Evolutionary conservation across 2,113 vertebrate species (phyloP), one percentile per base, ranked within the genome.

Genomic region (Stigmatopora argus): DNA sequence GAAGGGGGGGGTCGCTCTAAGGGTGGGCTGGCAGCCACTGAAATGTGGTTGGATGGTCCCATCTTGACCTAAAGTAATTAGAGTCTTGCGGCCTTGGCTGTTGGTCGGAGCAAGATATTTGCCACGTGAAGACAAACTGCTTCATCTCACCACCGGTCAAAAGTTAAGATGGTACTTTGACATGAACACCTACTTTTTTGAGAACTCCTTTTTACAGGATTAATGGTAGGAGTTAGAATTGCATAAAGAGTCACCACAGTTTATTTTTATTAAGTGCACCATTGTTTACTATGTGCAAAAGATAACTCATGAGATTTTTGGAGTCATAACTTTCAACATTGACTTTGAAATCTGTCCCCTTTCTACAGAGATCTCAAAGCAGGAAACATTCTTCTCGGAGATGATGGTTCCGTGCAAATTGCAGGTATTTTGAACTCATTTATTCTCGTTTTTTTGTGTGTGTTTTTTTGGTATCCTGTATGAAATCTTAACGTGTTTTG

Each of bases 371-470:
- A 97, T 85, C 92, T 97, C 64, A 97, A 97, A 85, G 95, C 95
- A 79, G 95, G 95, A 85, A 97, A 97, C 83, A 97, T 97, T 88
- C 93, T 97, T 72, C 92, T 97, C n/a, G 95, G 94, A 78, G 95
- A 96, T 69, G 95, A 97, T 65, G 94, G 95, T 66, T 96, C 95
- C 1, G 94, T 97, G 45, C 95, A 97, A 78, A 97, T 97, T 70
- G 95, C 95, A 94, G 94, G 95, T 88, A 86, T 78, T 65, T 69
- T 35, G 17, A 31, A 31, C 26, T 52, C 2, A 12, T 21, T 55
- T 26, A 1, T 15, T 7, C 2, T 31, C 23, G 23, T 8, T 15
- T 10, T 5, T 1, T 13, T 44, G 9, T 3, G 12, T 60, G 10
- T 4, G 2, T 13, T 41, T 5, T 5, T 14, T 35, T 11, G 11